Evolutionary conservation across 2,888 invertebrate genomes (phyloP).

Genomic region (Nomada goodeniana): DNA sequence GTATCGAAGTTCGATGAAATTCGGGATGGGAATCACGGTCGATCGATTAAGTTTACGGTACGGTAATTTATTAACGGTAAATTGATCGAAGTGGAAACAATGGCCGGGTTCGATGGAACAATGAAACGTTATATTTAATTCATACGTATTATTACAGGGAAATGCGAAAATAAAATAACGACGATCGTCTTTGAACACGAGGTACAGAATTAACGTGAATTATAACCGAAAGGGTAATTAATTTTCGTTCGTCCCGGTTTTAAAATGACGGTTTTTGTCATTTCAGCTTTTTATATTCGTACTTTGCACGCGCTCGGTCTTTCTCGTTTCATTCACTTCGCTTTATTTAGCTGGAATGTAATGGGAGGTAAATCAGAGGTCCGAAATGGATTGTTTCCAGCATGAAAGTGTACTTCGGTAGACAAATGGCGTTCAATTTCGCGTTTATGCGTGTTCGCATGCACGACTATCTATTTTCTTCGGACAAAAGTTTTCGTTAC

Average conservation of each 20-base stretch:
- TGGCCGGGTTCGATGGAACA: background rate
- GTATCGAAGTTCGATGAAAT: background rate
- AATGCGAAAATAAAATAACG: too few relatives aligned
- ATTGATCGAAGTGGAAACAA: background rate
- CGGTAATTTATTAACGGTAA: background rate
- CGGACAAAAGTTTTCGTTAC: background rate
- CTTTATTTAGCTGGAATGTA: background rate
- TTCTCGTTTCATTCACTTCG: background rate
- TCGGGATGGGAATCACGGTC: background rate
- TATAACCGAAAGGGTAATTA: too few relatives aligned
- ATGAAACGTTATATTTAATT: too few relatives aligned
- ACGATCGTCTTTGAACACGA: too few relatives aligned
- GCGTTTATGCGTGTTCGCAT: background rate
- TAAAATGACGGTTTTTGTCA: background rate
- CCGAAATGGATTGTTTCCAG: background rate
- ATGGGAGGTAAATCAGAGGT: background rate
- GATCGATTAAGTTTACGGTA: slow-evolving; percentile 9
- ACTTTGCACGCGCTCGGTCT: background rate
- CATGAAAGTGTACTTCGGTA: background rate
- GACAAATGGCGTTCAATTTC: background rate
- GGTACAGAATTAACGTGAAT: too few relatives aligned
- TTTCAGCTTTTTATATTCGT: background rate
- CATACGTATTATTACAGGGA: too few relatives aligned
- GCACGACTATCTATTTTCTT: background rate
- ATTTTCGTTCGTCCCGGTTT: too few relatives aligned